These are phyloP conservation scores for Distichodus sexfasciatus DNA, from an alignment of 2,797 vertebrate genomes.

Conservation along the genomic window DNA sequence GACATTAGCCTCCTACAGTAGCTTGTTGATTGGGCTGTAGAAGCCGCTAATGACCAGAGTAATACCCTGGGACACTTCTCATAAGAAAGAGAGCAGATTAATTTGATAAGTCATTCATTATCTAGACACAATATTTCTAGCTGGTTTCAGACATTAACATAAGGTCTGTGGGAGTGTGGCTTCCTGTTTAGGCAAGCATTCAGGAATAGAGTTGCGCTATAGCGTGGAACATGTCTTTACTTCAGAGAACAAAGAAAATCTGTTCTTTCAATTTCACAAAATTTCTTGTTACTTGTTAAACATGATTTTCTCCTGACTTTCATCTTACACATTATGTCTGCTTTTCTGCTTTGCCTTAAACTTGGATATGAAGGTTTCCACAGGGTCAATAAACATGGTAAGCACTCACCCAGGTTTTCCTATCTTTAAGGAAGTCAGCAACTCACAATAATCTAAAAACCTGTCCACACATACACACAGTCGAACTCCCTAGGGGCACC, in stretches of 20 bases:
- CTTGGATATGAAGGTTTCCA: too few relatives aligned
- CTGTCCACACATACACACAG: background rate
- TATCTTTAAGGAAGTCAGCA: too few relatives aligned
- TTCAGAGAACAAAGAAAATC: background rate
- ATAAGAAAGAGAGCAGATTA: background rate
- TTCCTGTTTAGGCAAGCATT: background rate
- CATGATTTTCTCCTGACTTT: too few relatives aligned
- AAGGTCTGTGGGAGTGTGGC: background rate
- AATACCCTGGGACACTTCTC: background rate
- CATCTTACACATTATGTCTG: too few relatives aligned
- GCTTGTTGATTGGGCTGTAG: background rate
- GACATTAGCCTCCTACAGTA: background rate
- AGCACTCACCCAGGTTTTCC: too few relatives aligned
- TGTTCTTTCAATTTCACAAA: too few relatives aligned
- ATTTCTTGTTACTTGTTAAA: too few relatives aligned
- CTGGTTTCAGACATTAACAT: background rate
- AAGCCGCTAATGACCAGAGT: too few relatives aligned
- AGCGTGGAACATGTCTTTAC: background rate
- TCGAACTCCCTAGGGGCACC: slow-evolving; percentile 51
- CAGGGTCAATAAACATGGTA: too few relatives aligned
- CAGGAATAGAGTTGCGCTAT: background rate
- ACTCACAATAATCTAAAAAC: background rate
- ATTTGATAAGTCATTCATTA: background rate
- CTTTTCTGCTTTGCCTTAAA: too few relatives aligned
- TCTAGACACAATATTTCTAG: background rate